Conservation (phyloP, 2,888 invertebrate genomes). For the Tortrix viridana region DNA sequence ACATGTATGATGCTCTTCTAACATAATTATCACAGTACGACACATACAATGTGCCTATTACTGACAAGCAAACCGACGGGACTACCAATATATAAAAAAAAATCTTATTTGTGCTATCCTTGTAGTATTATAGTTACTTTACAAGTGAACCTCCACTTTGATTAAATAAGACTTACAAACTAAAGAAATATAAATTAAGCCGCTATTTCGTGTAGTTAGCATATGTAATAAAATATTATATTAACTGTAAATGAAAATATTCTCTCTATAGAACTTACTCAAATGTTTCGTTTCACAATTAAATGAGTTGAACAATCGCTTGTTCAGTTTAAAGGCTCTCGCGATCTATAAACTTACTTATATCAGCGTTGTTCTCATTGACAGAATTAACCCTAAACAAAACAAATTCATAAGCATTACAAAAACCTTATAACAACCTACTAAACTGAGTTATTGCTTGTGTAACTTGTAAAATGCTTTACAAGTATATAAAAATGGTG, state of each 20-base stretch:
- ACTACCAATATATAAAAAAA: conserved; percentile 18
- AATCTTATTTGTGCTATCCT: conserved; percentile 29
- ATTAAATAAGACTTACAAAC: conserved; percentile 29
- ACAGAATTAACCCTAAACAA: too few relatives aligned
- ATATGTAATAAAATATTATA: conserved; percentile 13
- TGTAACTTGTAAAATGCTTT: too few relatives aligned
- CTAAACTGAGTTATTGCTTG: too few relatives aligned
- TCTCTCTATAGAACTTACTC: neutral
- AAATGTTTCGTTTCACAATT: too few relatives aligned
- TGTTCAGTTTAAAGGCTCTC: too few relatives aligned
- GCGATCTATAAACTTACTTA: rapidly evolving
- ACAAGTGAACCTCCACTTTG: conserved; percentile 25
- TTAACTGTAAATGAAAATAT: conserved; percentile 12
- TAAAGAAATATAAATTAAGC: conserved; percentile 35
- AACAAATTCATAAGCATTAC: too few relatives aligned
- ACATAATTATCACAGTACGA: conserved; percentile 35
- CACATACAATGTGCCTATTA: conserved; percentile 26
- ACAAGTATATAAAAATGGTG: too few relatives aligned
- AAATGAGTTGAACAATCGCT: too few relatives aligned
- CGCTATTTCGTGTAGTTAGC: conserved; percentile 28
- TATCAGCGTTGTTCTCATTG: too few relatives aligned
- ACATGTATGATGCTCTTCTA: conserved; percentile 20
- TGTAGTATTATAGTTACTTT: conserved; percentile 19
- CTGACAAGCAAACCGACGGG: conserved; percentile 19
- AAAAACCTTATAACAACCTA: too few relatives aligned